Conservation (phyloP, 2,888 invertebrate genomes). For the Hydrotaea diabolus region DNA sequence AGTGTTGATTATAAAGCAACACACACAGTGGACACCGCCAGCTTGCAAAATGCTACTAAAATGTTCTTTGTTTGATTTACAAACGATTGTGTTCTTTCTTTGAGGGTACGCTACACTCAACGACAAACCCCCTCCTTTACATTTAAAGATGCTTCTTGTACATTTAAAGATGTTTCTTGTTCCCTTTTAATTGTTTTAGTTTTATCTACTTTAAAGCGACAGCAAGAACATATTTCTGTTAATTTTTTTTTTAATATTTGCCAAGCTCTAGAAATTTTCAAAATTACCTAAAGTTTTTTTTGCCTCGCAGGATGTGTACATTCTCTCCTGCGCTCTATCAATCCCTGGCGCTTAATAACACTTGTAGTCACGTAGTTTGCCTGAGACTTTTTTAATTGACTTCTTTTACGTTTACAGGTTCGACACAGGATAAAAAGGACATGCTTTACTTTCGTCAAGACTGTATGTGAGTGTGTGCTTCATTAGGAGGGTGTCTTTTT, state of each 20-base stretch:
- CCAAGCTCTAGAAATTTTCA: background rate
- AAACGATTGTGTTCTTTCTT: too few relatives aligned
- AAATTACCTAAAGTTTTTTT: background rate
- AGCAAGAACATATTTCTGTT: background rate
- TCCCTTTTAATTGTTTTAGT: background rate
- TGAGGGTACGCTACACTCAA: slow-evolving; percentile 32
- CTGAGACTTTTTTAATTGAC: slow-evolving; percentile 79
- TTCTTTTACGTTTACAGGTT: slow-evolving; percentile 66
- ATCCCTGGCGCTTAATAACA: slow-evolving; percentile 53
- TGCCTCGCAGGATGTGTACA: background rate
- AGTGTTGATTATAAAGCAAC: too few relatives aligned
- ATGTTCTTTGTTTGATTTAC: too few relatives aligned
- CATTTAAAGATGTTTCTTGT: slow-evolving; percentile 17
- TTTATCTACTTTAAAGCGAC: background rate
- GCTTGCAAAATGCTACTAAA: too few relatives aligned
- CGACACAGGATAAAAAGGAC: slow-evolving; percentile 49
- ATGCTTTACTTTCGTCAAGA: background rate
- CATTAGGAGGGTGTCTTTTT: slow-evolving; percentile 68
- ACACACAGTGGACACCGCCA: too few relatives aligned
- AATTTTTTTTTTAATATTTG: too few relatives aligned
- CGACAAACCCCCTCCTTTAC: background rate
- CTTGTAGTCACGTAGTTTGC: slow-evolving; percentile 76
- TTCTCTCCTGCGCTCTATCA: background rate
- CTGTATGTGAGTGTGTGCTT: slow-evolving; percentile 63
- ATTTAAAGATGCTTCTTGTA: too few relatives aligned